phyloP scores from a whole-genome alignment of 1,140 invertebrate genomes.

The Bicyclus anynana region DNA sequence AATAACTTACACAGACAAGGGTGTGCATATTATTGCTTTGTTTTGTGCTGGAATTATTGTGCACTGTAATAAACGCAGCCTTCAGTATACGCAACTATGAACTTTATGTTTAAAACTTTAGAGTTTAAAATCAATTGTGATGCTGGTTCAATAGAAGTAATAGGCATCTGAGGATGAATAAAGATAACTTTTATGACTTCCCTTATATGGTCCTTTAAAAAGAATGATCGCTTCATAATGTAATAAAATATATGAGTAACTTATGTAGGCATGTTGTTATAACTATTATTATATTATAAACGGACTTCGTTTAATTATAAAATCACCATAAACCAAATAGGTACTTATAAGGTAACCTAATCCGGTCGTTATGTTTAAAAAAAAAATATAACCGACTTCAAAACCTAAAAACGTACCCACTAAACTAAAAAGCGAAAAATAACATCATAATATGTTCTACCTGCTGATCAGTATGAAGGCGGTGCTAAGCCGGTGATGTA shows the following conservation, averaged over 20 bases:
- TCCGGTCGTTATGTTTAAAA: too few species aligned
- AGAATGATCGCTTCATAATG: slow-evolving; percentile 2
- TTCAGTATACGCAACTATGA: not conserved
- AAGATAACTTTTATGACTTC: slow-evolving; percentile 17
- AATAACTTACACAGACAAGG: not conserved
- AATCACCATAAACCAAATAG: not conserved
- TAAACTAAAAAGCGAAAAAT: too few species aligned
- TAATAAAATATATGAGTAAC: not conserved
- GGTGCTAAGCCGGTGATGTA: too few species aligned
- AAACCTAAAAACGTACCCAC: too few species aligned
- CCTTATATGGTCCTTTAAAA: slow-evolving; percentile 1
- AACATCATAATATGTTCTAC: too few species aligned
- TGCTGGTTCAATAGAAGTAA: not conserved
- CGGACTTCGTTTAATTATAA: not conserved
- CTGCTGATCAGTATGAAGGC: too few species aligned
- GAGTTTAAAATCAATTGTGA: not conserved
- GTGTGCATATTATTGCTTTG: not conserved
- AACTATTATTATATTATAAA: not conserved
- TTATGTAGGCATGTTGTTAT: not conserved
- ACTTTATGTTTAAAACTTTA: not conserved
- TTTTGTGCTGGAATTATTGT: not conserved
- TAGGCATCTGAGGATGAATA: slow-evolving; percentile 4
- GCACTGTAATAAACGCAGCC: not conserved
- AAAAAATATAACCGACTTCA: too few species aligned
- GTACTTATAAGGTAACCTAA: too few species aligned